Base-by-base conservation (phyloP, 2,113 vertebrate genomes). In the Sander lucioperca region DNA sequence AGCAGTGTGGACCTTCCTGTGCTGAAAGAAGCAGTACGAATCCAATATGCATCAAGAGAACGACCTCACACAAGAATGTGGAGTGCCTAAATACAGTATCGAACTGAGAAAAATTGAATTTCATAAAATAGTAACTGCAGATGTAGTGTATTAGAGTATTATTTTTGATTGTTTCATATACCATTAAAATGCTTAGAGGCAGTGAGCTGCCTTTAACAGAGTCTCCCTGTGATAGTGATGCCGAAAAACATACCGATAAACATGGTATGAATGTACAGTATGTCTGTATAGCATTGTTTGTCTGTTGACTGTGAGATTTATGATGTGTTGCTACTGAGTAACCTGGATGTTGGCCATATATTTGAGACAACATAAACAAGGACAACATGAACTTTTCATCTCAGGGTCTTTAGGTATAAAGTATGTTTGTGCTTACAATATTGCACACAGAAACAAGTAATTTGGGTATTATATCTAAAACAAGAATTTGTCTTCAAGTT, bases 121-220 rank as follows among this genome's bases (percentile, higher is more conserved):
- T 50, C 50, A 57, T 69, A 8, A 78, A 67, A 77, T 9, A 53
- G 23, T 5, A 36, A 59, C 53, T 25, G 65, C 45, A 36, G 16
- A 23, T 53, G 19, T 21, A n/a, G 1, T 53, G 18, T 77, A 13
- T 65, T 6, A 19, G 48, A 68, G 8, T 25, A n/a, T 48, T 68
- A 65, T 79, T 62, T 62, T 61, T 16, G 2, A 74, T 62, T 62
- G 23, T 57, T 56, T 84, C 6, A 69, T 58, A 69, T 27, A 62
- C 62, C 30, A 43, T 53, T 25, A 10, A 59, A n/a, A 43, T 2
- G 8, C 25, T 48, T 39, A 54, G 16, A 19, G 10, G 5, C 23
- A 18, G 30, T 57, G 39, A 10, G 25, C 9, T 27, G 27, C 19
- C 47, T 74, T 51, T 16, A 59, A 43, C 18, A 61, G n/a, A 51